Base-by-base conservation (phyloP, 2,797 vertebrate genomes). In the Hippocampus kuda region DNA sequence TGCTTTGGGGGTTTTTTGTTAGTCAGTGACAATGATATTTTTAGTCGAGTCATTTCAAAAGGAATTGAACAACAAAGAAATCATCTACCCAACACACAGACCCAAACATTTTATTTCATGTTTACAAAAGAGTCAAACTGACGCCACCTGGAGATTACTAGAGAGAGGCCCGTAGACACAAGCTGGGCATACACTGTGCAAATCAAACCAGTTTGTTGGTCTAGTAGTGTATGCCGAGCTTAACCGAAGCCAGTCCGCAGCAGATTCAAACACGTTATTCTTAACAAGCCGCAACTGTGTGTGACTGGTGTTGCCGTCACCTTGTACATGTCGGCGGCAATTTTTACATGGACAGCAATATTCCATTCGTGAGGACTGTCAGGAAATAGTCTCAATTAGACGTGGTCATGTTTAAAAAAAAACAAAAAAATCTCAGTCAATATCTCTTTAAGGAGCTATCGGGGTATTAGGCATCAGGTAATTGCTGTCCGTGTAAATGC, bases 281-380 rank as follows among this genome's bases (percentile, higher is more conserved):
- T 46, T 46, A 38, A 65, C 42, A 46, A 64, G 42, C 24, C 15
- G 63, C 44, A 18, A 65, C 63, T 48, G 63, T 27, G 41, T 48
- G 63, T 26, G 63, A 24, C 63, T 26, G 42, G 13, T 46, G 63
- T 65, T 65, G 63, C 42, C 42, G 26, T 46, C 42, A 48, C 41
- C 42, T 65, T 10, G 61, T 64, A 42, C 44, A n/a, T 38, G 41
- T 46, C 6, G 18, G 44, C 4, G 63, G 63, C 44, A 65, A 27
- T 46, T n/a, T 46, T 64, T 64, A 64, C 62, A 64, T 64, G 62
- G 62, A 64, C n/a, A 46, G 62, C 41, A 46, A 26, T 26, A 13
- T 44, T 64, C 22, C 41, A 64, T 64, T 64, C 7, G 41, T 42
- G 22, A 15, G 22, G 22, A 44, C 62, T 8, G 24, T 3, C 15